Evolutionary conservation across 2,797 vertebrate species (phyloP).

Genomic region (Choloepus didactylus): DNA sequence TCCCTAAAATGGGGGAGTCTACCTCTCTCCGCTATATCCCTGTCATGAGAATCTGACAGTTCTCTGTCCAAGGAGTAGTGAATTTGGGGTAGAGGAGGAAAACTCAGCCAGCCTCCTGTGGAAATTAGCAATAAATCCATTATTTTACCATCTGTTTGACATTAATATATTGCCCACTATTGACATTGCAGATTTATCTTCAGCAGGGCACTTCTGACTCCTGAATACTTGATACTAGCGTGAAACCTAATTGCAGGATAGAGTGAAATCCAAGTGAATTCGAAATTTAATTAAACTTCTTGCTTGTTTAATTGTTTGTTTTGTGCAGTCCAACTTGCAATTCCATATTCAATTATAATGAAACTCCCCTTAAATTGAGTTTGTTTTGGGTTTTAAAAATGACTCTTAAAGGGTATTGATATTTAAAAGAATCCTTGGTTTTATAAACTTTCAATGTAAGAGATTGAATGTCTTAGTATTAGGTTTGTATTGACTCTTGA

Average conservation of each 20-base stretch:
- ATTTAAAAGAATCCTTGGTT: slow-evolving; percentile 67
- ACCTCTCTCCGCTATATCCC: background rate
- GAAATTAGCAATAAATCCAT: background rate
- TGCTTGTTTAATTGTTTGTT: slow-evolving; percentile 76
- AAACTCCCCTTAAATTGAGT: slow-evolving; percentile 55
- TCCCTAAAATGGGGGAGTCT: background rate
- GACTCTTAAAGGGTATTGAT: slow-evolving; percentile 69
- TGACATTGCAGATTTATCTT: background rate
- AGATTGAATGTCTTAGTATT: slow-evolving; percentile 74
- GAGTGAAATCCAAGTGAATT: slow-evolving; percentile 71
- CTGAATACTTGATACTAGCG: background rate
- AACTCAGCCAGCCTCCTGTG: background rate
- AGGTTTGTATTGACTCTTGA: slow-evolving; percentile 78
- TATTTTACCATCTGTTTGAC: background rate
- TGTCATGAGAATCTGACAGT: background rate
- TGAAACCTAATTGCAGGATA: slow-evolving; percentile 52
- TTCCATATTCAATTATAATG: slow-evolving; percentile 74
- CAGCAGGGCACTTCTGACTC: background rate
- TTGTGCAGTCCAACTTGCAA: slow-evolving; percentile 41
- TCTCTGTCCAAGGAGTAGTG: background rate
- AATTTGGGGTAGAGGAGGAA: background rate
- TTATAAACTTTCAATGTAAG: slow-evolving; percentile 69
- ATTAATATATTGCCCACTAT: background rate
- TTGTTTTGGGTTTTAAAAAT: slow-evolving; percentile 70
- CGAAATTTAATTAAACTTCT: slow-evolving; percentile 79